A percentile compares a stretch with the other conserved stretches of the same genome.
These are phyloP conservation scores for Acrocephalus kingi DNA, from an alignment of 2,113 vertebrate species.

Conservation along the genomic window DNA sequence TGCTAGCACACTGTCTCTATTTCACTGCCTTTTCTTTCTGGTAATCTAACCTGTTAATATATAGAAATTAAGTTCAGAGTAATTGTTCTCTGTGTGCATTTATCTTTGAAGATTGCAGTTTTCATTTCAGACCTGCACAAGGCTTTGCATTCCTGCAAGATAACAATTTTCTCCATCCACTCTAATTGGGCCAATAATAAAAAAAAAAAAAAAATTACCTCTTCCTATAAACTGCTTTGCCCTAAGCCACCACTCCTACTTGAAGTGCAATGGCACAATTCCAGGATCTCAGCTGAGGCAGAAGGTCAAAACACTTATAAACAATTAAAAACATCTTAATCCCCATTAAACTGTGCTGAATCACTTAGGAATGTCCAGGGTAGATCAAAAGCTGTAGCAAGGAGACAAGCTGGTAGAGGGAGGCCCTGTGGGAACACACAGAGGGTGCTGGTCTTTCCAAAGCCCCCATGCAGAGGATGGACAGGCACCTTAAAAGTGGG, in stretches of 20 bases:
- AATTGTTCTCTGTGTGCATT: not conserved
- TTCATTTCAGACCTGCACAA: not conserved
- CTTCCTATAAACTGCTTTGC: not conserved
- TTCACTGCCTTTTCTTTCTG: not conserved
- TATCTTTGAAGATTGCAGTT: not conserved
- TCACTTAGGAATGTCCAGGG: not conserved
- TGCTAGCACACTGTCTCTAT: not conserved
- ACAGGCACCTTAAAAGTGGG: not conserved
- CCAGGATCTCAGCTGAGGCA: not conserved
- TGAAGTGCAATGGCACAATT: not conserved
- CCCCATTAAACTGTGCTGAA: not conserved
- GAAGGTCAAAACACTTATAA: conserved; percentile 15
- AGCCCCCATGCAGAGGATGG: accelerated
- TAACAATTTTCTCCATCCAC: not conserved
- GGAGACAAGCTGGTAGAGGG: not conserved
- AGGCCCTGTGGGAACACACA: not conserved
- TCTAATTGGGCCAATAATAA: not conserved
- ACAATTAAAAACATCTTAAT: conserved; percentile 28
- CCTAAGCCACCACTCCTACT: not conserved
- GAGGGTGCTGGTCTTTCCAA: not conserved
- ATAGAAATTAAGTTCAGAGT: not conserved
- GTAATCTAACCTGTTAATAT: not conserved
- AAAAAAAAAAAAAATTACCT: not conserved
- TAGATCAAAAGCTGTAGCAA: not conserved
- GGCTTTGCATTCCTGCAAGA: not conserved